These are phyloP conservation scores for Metallyticus violacea DNA, from an alignment of 2,888 invertebrate species.

Conservation along the genomic window DNA sequence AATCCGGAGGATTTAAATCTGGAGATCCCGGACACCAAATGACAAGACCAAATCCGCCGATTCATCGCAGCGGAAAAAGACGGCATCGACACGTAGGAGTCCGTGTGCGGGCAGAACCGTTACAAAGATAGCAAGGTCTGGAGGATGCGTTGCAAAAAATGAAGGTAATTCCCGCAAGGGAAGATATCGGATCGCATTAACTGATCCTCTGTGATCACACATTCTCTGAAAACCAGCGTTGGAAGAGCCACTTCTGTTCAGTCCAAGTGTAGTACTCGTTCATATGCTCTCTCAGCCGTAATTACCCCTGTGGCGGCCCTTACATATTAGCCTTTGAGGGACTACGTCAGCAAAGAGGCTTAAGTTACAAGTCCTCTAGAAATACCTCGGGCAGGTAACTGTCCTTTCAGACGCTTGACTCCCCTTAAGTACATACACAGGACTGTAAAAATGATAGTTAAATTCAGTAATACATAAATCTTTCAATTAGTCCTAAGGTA, in stretches of 20 bases:
- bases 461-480: no score
- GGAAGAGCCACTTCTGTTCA: neutral
- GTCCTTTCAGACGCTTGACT: neutral
- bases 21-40: neutral
- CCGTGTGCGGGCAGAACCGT: neutral
- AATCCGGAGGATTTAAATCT: neutral
- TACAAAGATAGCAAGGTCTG: neutral
- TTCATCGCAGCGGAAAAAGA: neutral
- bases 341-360: neutral
- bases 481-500: no score
- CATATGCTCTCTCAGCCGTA: neutral
- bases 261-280: neutral
- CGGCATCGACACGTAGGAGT: neutral
- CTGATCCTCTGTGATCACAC: neutral
- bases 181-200: neutral
- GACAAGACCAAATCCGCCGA: neutral
- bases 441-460: no score
- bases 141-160: neutral
- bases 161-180: neutral
- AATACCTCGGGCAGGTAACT: neutral
- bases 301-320: neutral
- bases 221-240: neutral
- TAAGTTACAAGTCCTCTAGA: no score
- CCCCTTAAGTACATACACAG: no score
- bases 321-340: neutral